Evolutionary conservation across 2,888 invertebrate species (phyloP), one percentile per base, ranked within the genome.

Genomic region (Ethmia dodecea): DNA sequence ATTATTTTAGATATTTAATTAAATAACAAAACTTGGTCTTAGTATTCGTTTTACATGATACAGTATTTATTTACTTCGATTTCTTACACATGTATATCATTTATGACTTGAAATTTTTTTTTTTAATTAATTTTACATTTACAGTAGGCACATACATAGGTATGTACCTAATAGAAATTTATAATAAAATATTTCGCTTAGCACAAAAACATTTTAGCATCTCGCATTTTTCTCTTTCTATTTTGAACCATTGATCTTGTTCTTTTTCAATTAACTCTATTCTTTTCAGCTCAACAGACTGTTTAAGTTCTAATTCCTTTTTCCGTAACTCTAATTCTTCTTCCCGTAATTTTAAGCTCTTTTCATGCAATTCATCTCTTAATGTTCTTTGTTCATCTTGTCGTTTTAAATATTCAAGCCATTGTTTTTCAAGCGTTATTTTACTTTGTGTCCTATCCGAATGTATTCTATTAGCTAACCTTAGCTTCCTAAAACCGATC

Each of bases 391-490:
- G 48, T 14, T 56, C 55, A 43, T 72, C 71, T 47, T 67, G 56
- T 26, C 50, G 53, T 25, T 49, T 54, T 40, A 73, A 52, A 51
- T 66, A 72, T 38, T 70, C 58, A 26, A 72, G 42, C 72, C 71
- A 73, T 36, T 71, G 72, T 37, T 52, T 69, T 41, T 72, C 72
- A 33, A 72, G 49, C 34, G 60, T 56, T 34, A 71, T 55, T 55
- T 71, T 72, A n/a, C 63, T 59, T 43, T 68, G 68, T 12, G 49
- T 55, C 40, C 57, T 57, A 29, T 69, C 72, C 35, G 61, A 54
- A 40, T 72, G 64, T 40, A 72, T 68, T 50, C 68, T 57, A 26
- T 60, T 68, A 8, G 70, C 66, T 27, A 73, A 46, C 49, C 72
- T 60, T 26, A 60, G 49, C 53, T 72, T 73, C 30, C 72, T 56